Conservation (phyloP, 2,113 vertebrate species). For the Erpornis zantholeuca region DNA sequence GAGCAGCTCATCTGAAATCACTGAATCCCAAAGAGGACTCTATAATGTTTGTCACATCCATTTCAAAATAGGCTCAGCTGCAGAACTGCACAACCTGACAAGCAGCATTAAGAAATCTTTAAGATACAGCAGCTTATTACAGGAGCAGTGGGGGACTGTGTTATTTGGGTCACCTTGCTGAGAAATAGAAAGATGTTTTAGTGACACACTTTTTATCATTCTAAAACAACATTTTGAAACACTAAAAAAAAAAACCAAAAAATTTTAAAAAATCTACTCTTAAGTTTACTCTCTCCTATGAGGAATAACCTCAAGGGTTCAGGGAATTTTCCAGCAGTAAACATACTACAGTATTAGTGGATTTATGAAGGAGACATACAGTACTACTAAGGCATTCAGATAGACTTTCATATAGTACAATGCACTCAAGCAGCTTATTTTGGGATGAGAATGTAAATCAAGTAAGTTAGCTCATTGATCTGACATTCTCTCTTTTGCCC, state of each 20-base stretch:
- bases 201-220: neutral
- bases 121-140: constrained; percentile 15
- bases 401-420: neutral
- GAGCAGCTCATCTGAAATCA: neutral
- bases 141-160: neutral
- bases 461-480: neutral
- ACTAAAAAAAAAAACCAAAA: neutral
- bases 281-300: neutral
- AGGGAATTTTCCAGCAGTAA: neutral
- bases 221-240: neutral
- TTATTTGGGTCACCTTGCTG: neutral
- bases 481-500: neutral
- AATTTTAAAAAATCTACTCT: neutral
- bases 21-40: neutral
- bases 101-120: neutral
- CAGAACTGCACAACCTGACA: neutral
- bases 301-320: neutral
- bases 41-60: neutral
- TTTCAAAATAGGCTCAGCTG: neutral
- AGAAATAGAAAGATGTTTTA: neutral
- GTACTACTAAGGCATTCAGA: neutral
- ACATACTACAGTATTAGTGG: neutral
- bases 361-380: neutral
- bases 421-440: neutral
- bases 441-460: neutral